These are phyloP conservation scores for Triplophysa tibetana DNA, from an alignment of 2,113 vertebrate species.

Conservation along the genomic window DNA sequence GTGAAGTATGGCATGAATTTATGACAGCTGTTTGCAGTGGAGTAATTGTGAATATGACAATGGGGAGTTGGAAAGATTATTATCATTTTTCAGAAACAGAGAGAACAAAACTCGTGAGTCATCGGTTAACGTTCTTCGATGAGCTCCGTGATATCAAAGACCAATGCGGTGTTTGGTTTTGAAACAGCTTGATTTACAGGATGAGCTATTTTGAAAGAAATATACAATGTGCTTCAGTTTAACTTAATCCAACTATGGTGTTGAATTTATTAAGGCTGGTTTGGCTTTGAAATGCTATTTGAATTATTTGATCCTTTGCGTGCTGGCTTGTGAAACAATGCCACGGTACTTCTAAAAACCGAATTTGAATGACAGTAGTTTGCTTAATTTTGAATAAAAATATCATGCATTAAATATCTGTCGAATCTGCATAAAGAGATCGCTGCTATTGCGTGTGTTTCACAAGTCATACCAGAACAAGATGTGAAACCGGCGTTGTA, in stretches of 20 bases:
- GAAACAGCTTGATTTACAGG: conserved; percentile 36
- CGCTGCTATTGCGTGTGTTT: background rate
- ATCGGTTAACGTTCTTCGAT: conserved; percentile 19
- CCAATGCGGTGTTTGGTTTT: conserved; percentile 19
- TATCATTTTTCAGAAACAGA: conserved; percentile 51
- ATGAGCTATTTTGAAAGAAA: conserved; percentile 22
- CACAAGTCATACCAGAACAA: background rate
- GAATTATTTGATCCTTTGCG: conserved; percentile 30
- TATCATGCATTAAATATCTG: conserved; percentile 24
- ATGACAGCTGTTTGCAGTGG: conserved; percentile 46
- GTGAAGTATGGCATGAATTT: conserved; percentile 36
- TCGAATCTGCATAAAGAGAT: conserved; percentile 5
- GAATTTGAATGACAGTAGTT: background rate
- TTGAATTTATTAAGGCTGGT: conserved; percentile 38
- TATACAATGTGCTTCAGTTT: conserved; percentile 34
- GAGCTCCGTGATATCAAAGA: conserved; percentile 34
- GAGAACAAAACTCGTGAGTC: conserved; percentile 21
- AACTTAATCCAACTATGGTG: conserved; percentile 21
- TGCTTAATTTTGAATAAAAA: conserved; percentile 1
- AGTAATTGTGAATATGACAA: conserved; percentile 46
- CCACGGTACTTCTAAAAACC: background rate
- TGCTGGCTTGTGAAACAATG: conserved; percentile 24
- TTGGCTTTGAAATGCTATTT: conserved; percentile 29
- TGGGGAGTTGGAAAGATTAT: conserved; percentile 55
- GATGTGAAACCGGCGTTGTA: conserved; percentile 6